Conservation (phyloP, 2,797 vertebrate species). For the Eptatretus atami region DNA sequence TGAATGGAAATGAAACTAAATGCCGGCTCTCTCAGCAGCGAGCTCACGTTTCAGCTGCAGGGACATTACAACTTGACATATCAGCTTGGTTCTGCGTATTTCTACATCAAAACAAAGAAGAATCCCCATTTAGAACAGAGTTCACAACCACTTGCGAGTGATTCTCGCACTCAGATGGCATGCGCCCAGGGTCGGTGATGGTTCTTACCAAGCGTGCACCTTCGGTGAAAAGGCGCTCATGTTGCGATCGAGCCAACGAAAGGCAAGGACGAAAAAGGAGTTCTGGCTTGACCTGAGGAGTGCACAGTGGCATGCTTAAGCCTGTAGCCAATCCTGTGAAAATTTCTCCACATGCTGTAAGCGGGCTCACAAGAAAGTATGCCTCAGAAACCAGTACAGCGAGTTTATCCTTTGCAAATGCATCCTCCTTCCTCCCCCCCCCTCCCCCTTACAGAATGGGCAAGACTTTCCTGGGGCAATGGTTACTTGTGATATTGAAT, state of each 20-base stretch:
- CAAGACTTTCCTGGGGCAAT: no score
- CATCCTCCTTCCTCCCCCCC: no score
- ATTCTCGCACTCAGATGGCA: not conserved
- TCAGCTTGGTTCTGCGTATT: not conserved
- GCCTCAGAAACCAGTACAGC: not conserved
- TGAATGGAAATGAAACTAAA: slow-evolving; percentile 34
- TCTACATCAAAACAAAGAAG: no score
- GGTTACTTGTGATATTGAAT: no score
- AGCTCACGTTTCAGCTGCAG: slow-evolving; percentile 29
- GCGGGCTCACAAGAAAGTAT: not conserved
- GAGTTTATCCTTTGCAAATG: not conserved
- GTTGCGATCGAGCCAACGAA: slow-evolving; percentile 35
- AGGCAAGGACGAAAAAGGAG: slow-evolving; percentile 29
- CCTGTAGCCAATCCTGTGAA: slow-evolving; percentile 27
- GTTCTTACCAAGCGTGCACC: slow-evolving; percentile 26
- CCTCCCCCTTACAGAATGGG: no score
- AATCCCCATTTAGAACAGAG: not conserved
- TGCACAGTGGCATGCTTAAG: slow-evolving; percentile 34
- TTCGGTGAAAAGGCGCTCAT: slow-evolving; percentile 32
- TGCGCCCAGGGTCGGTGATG: no score
- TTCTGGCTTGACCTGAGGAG: slow-evolving; percentile 29
- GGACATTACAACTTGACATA: not conserved
- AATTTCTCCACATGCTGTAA: slow-evolving; percentile 21
- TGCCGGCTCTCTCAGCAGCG: slow-evolving; percentile 25
- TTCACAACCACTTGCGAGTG: not conserved